Conservation (phyloP, 1,140 invertebrate genomes). For the Penaeus japonicus region DNA sequence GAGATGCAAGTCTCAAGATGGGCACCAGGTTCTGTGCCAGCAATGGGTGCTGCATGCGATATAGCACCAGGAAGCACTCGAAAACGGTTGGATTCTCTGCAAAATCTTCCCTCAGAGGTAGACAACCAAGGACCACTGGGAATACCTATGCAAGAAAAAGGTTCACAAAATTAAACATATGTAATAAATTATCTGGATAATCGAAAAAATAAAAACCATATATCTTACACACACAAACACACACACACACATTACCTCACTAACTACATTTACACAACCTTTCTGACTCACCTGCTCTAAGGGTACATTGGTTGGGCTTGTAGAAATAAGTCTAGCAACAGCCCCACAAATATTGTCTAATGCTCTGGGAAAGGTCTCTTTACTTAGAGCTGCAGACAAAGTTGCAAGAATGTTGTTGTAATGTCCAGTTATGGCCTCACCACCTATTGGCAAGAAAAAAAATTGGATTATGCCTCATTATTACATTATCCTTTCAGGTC, state of each 20-base stretch:
- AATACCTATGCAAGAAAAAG: conserved; percentile 69
- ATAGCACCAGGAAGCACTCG: conserved; percentile 72
- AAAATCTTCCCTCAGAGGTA: conserved; percentile 79
- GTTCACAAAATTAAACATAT: conserved; percentile 40
- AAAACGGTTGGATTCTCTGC: conserved; percentile 78
- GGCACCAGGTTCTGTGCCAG: conserved; percentile 67
- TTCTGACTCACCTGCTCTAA: conserved; percentile 69
- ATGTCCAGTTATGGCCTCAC: conserved; percentile 65
- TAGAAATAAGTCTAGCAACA: conserved; percentile 76
- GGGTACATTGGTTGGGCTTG: conserved; percentile 72
- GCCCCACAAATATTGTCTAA: conserved; percentile 83
- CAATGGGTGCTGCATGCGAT: conserved; percentile 68
- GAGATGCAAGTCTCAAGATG: conserved; percentile 69
- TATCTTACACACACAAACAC: too few species aligned
- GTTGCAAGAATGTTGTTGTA: conserved; percentile 73
- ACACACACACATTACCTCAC: too few species aligned
- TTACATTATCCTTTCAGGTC: too few species aligned
- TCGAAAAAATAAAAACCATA: too few species aligned
- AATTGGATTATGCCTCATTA: too few species aligned
- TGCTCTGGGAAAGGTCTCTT: conserved; percentile 71
- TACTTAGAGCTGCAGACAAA: conserved; percentile 72
- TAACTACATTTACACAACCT: not conserved
- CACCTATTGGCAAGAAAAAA: conserved; percentile 7
- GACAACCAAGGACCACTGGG: conserved; percentile 74
- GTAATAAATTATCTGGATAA: not conserved